Evolutionary conservation across 1,140 invertebrate species (phyloP).

Genomic region (Potamilus streckersoni): DNA sequence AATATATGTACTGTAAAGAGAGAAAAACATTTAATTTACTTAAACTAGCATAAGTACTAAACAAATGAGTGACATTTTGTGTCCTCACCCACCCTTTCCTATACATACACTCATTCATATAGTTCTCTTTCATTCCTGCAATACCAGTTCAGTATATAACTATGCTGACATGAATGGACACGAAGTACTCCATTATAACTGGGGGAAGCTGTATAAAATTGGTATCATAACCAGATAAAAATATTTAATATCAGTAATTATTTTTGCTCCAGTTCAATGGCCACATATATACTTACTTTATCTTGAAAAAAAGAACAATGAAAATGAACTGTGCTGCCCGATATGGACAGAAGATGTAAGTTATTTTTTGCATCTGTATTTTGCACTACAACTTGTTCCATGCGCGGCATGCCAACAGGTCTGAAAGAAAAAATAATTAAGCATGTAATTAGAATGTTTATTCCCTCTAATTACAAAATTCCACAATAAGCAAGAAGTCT

Average conservation of each 20-base stretch:
- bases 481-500: background rate
- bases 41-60: too few species aligned
- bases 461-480: background rate
- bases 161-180: too few species aligned
- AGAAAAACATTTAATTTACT: too few species aligned
- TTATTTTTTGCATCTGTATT: constrained; percentile 82
- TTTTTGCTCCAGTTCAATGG: constrained; percentile 3
- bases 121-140: too few species aligned
- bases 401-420: constrained; percentile 84
- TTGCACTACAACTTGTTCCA: constrained; percentile 82
- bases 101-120: too few species aligned
- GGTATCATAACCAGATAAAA: too few species aligned
- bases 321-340: constrained; percentile 88
- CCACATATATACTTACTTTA: constrained; percentile 74
- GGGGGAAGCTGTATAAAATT: too few species aligned
- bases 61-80: background rate
- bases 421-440: constrained; percentile 70
- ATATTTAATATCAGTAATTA: background rate
- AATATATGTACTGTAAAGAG: too few species aligned
- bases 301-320: constrained; percentile 93
- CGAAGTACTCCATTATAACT: too few species aligned
- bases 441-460: background rate
- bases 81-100: background rate
- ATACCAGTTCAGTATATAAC: too few species aligned
- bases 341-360: constrained; percentile 87